Evolutionary conservation across 1,140 invertebrate species (phyloP), one percentile per base, ranked within the genome.

Genomic region (Lepidostoma basale): DNA sequence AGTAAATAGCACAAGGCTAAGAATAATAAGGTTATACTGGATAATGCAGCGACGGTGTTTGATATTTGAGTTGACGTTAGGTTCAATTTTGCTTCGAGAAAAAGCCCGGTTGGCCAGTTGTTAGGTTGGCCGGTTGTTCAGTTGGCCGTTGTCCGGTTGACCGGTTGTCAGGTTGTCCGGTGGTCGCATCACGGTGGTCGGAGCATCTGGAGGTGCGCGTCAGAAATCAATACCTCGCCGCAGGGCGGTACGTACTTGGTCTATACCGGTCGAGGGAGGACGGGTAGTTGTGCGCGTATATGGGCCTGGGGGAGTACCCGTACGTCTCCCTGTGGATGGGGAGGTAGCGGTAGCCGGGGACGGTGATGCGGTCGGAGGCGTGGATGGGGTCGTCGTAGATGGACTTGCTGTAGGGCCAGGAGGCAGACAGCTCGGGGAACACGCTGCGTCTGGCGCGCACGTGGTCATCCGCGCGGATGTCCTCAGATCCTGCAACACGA

Each of bases 241-340:
- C 26, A 20, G 68, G 62, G 59, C 67, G 47, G 82, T 89, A 91
- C 91, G 88, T 89, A 93, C 92, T 90, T 85, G 91, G 89, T 86
- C 89, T 87, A 89, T 90, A 90, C 83, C 88, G 86, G 78, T 90
- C 89, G 79, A 90, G 81, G 74, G 88, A 87, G 68, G 80, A 78
- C 74, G 87, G 88, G 84, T 92, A 93, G 83, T 93, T 91, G 85
- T 92, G 90, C 72, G 91, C 89, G 79, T 92, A 93, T 85, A 94
- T 90, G 77, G 90, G 87, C 79, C 92, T 87, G 71, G 92, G 92
- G 67, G 91, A 91, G 82, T 93, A 93, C 68, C 92, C 92, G 81
- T 95, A 95, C 76, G 89, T 92, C 76, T 95, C 92, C 74, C 92
- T 88, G 78, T 92, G 92, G 73, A 95, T 89, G 72, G 92, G 92